A percentile compares a stretch with the other conserved stretches of the same genome.
Conservation (phyloP, 2,888 invertebrate species). For the Orthosia gothica region DNA sequence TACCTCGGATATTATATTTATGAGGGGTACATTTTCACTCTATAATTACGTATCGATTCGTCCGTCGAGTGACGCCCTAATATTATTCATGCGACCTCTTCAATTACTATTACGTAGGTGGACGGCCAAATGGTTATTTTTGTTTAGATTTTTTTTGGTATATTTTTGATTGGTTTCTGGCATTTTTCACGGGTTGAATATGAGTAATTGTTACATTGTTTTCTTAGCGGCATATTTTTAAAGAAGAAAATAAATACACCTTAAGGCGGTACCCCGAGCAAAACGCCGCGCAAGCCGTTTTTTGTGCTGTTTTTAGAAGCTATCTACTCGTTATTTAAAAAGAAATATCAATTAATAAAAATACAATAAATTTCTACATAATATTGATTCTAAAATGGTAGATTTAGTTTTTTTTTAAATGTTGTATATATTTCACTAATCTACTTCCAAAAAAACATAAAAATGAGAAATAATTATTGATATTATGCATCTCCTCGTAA, state of each 20-base stretch:
- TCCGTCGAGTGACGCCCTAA: constrained; percentile 87
- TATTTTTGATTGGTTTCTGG: constrained; percentile 41
- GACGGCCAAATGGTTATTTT: constrained; percentile 61
- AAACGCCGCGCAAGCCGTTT: too few relatives aligned
- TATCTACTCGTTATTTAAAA: too few relatives aligned
- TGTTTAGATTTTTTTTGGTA: constrained; percentile 42
- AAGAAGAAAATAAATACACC: neutral
- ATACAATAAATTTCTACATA: too few relatives aligned
- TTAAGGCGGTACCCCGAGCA: too few relatives aligned
- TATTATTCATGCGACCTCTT: constrained; percentile 89
- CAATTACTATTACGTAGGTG: constrained; percentile 83
- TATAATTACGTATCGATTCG: constrained; percentile 91
- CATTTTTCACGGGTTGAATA: constrained; percentile 39
- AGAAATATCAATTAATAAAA: too few relatives aligned
- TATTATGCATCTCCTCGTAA: too few relatives aligned
- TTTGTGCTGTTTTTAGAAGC: too few relatives aligned
- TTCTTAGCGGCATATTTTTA: neutral
- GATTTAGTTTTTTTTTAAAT: too few relatives aligned
- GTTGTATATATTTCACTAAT: too few relatives aligned
- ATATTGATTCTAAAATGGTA: too few relatives aligned
- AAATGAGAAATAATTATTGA: too few relatives aligned
- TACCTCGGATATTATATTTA: constrained; percentile 88
- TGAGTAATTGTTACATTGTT: neutral
- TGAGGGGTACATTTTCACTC: constrained; percentile 90
- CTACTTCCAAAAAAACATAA: too few relatives aligned